Conservation (phyloP, 2,113 vertebrate species). For the Hemiscyllium ocellatum region DNA sequence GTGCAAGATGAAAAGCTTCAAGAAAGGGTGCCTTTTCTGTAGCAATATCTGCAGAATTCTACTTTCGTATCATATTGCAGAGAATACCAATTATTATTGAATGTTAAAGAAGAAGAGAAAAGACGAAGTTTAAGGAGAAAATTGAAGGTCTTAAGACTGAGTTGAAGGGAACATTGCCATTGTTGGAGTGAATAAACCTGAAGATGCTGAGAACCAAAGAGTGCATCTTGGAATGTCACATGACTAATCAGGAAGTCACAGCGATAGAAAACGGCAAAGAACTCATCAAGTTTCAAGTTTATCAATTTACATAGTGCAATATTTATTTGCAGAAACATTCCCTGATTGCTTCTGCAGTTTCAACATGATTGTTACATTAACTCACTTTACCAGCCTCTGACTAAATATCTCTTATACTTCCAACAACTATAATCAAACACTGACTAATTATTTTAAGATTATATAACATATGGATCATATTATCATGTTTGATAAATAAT, state of each 20-base stretch:
- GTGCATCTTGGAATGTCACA: not conserved
- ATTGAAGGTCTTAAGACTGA: not conserved
- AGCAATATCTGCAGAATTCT: too few relatives aligned
- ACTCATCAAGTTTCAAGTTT: not conserved
- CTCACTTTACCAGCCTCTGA: not conserved
- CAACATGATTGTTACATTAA: not conserved
- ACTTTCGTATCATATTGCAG: not conserved
- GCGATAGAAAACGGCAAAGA: not conserved
- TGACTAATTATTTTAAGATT: not conserved
- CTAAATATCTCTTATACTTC: not conserved
- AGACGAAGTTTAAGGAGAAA: not conserved
- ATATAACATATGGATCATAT: not conserved
- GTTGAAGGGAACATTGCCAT: not conserved
- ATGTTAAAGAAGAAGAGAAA: not conserved
- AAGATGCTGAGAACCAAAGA: not conserved
- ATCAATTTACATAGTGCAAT: not conserved
- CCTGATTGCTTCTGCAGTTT: not conserved
- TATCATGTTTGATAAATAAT: not conserved
- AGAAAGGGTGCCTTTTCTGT: too few relatives aligned
- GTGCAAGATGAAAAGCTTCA: too few relatives aligned
- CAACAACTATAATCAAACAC: not conserved
- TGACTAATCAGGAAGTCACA: too few relatives aligned
- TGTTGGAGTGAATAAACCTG: not conserved
- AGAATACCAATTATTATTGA: not conserved
- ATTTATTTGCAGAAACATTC: not conserved